Base-by-base conservation (phyloP, 2,113 vertebrate genomes). In the Colossoma macropomum region DNA sequence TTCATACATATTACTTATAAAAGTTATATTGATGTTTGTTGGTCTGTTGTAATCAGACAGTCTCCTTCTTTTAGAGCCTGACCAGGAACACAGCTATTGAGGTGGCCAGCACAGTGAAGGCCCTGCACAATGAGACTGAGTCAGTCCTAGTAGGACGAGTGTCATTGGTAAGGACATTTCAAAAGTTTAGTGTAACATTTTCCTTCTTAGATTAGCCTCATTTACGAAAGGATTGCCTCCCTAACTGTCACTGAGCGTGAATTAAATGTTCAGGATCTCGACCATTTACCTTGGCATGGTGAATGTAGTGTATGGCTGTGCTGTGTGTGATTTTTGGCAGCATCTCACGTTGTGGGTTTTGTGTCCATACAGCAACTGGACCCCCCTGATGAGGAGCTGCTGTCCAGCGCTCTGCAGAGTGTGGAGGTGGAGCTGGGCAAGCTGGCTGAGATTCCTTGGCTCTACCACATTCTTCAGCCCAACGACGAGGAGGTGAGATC, bases 61-160 rank as follows among this genome's bases (percentile, higher is more conserved):
- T 56, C 41, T 89, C 1, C 83, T 41, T 7, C 45, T 82, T 88
- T 85, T 88, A 99, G 98, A 97, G 93, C 90, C 95, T 99, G 87
- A 97, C 96, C 7, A 96, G 97, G 89, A 98, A 96, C 86, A 96
- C 96, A 21, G 98, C 97, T 16, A 96, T 96, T 56, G 98, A 99
- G 89, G 96, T 99, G 85, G 96, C 95, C 82, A 95, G 96, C 89
- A 99, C 96, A 1, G 96, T 99, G 90, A 98, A 98, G 90, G 97
- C 98, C 2, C 92, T 99, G 4, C 96, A 99, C 91, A 98, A 98
- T 2, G 98, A 99, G 92, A 99, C 98, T 0, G 97, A 98, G 82
- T 97, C 96, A 30, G 94, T 99, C 16, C 93, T 99, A 30, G 89
- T 97, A 73, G 98, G 98, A 82, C 94, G 95, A 83, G 95, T 97